Percentiles rank a stretch among this genome's conserved stretches.
Conservation (phyloP, 2,113 vertebrate genomes). For the Pedionomus torquatus region DNA sequence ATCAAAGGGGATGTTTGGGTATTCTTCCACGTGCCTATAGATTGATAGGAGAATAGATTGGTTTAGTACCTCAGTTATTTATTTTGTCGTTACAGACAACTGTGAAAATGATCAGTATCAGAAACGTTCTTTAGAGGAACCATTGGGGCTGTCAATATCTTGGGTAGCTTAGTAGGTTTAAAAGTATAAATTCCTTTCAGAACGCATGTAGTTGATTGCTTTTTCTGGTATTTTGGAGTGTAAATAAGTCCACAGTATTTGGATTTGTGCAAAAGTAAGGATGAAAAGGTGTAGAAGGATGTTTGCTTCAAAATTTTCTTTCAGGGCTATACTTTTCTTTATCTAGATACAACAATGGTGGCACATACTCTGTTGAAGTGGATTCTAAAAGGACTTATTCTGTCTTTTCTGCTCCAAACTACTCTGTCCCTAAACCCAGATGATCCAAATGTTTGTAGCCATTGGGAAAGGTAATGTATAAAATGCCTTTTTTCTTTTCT, state of each 20-base stretch:
- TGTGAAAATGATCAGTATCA: neutral
- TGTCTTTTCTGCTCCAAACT: conserved; percentile 73
- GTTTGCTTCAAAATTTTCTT: neutral
- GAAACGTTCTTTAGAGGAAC: neutral
- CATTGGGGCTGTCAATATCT: neutral
- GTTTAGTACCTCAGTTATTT: neutral
- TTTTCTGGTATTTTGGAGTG: neutral
- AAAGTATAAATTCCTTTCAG: neutral
- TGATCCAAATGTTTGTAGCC: conserved; percentile 98
- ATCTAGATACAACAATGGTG: conserved; percentile 79
- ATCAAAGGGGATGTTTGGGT: neutral
- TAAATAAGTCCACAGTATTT: neutral
- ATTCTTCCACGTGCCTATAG: neutral
- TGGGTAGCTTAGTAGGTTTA: neutral
- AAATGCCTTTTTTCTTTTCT: neutral
- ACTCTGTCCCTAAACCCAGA: conserved; percentile 89
- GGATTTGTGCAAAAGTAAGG: neutral
- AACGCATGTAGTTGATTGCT: neutral
- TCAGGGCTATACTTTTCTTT: neutral
- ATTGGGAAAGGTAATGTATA: conserved; percentile 94
- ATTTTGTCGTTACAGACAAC: neutral
- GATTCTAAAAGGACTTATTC: conserved; percentile 68
- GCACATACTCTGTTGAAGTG: conserved; percentile 43
- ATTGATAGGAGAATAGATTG: neutral
- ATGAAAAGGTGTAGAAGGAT: neutral